Evolutionary conservation across 64 coral and sea anemone genomes (phyloP), one percentile per base, ranked within the genome.

Genomic region (Exaiptasia diaphana): DNA sequence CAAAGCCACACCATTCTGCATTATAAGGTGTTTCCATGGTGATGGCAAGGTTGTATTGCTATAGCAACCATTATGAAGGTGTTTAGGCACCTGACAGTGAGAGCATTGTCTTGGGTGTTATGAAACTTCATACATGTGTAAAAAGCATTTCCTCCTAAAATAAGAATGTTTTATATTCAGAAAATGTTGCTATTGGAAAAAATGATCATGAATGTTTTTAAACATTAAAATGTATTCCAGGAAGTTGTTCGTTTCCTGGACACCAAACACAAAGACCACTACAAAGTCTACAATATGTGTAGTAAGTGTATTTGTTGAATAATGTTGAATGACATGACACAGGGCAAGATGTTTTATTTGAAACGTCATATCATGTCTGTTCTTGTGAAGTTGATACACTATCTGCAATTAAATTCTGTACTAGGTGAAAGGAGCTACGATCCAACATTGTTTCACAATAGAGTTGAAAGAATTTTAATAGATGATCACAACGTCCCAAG

Each of bases 401-500:
- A n/a, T n/a, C n/a, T n/a, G n/a, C n/a, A n/a, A n/a, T n/a, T n/a
- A n/a, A n/a, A n/a, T n/a, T n/a, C n/a, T n/a, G n/a, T n/a, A 46
- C 7, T 17, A 91, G 89, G 89, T 76, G 95, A 99, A 64, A 62
- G 95, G 34, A 88, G 89, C 41, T 99, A 99, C 50, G 90, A 99
- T 38, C 90, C 90, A 85, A 68, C 90, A 4, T 78, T 81, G 57
- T 99, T 99, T 45, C 89, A 93, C 29, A 92, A 99, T 67, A 72
- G 81, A 79, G 95, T 99, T 12, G 90, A 99, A 35, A 87, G 95
- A 74, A 67, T 99, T 43, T 67, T 85, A 11, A 99, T 93, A 26
- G 95, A 99, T 81, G 95, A 99, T 25, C 95, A 99, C 41, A 99
- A 99, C 57, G 95, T 99, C 32, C 95, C 95, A 67, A 88, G 90